These are phyloP conservation scores for Uria lomvia DNA, from an alignment of 2,113 vertebrate species.

Conservation along the genomic window DNA sequence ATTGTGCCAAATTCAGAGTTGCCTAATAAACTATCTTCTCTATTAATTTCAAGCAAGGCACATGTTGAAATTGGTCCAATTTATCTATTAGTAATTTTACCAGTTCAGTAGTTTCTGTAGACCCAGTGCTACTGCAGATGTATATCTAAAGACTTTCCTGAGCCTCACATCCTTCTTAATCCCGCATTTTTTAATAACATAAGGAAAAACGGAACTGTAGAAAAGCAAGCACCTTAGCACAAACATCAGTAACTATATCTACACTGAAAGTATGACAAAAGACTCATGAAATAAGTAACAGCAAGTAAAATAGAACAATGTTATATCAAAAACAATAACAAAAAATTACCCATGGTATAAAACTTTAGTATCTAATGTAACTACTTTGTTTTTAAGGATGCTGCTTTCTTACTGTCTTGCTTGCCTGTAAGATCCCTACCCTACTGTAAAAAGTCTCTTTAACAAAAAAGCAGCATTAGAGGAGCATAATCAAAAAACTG, in stretches of 20 bases:
- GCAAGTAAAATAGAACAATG: background rate
- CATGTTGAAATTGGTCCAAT: background rate
- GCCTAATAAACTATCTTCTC: background rate
- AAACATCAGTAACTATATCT: background rate
- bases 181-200: background rate
- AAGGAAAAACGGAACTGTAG: background rate
- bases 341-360: background rate
- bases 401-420: background rate
- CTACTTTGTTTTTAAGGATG: background rate
- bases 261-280: background rate
- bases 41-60: background rate
- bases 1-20: background rate
- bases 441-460: background rate
- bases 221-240: background rate
- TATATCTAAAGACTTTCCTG: rapidly evolving
- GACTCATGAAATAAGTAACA: background rate
- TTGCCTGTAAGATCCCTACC: background rate
- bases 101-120: background rate
- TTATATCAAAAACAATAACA: background rate
- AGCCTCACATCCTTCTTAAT: background rate
- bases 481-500: background rate
- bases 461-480: background rate
- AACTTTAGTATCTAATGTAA: background rate
- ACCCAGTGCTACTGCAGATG: background rate
- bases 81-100: background rate